Conservation (phyloP, 2,888 invertebrate species). For the Aleiodes alternator region DNA sequence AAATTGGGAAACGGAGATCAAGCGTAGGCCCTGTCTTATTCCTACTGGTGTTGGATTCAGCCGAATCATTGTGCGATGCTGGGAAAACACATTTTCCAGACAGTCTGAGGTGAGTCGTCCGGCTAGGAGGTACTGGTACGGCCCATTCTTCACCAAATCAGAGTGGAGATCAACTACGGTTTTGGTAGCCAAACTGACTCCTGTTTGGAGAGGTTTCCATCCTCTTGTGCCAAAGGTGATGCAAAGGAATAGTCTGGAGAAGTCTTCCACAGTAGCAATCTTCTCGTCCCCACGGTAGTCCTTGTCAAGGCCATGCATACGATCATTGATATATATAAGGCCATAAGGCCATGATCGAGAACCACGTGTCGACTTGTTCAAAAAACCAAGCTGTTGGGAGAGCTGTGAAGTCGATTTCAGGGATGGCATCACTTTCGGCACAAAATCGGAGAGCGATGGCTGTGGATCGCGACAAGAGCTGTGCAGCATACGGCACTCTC, state of each 20-base stretch:
- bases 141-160: neutral
- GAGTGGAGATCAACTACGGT: neutral
- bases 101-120: constrained; percentile 15
- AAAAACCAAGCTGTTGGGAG: constrained; percentile 31
- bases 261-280: neutral
- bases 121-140: neutral
- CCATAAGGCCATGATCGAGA: constrained; percentile 1
- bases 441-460: constrained; percentile 4
- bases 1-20: constrained; percentile 1
- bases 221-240: neutral
- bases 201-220: constrained; percentile 26
- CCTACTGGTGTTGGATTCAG: neutral
- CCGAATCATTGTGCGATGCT: neutral
- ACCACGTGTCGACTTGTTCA: neutral
- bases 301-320: neutral
- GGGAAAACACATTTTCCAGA: constrained; percentile 4
- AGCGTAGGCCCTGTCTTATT: neutral
- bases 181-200: neutral
- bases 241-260: neutral
- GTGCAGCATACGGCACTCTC: neutral
- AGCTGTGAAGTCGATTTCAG: neutral
- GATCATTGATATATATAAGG: too few relatives aligned
- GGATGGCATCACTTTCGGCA: neutral
- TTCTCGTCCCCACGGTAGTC: neutral
- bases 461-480: constrained; percentile 9